Conservation (phyloP, 2,888 invertebrate species). For the Lysandra bellargus region DNA sequence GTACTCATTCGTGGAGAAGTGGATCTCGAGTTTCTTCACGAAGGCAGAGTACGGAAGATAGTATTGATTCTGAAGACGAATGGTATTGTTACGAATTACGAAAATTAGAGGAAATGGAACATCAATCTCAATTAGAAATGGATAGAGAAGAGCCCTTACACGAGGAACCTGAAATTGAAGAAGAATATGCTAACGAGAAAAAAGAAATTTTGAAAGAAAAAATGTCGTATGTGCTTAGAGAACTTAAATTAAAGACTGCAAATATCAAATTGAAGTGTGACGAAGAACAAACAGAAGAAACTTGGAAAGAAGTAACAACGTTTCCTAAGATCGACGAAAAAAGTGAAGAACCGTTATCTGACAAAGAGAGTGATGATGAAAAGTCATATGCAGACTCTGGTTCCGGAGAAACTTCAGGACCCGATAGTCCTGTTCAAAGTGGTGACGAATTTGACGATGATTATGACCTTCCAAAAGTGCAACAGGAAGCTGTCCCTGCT, state of each 20-base stretch:
- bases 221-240: constrained; percentile 89
- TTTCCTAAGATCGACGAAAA: constrained; percentile 75
- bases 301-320: constrained; percentile 73
- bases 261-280: constrained; percentile 68
- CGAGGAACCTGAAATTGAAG: constrained; percentile 81
- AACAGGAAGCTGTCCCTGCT: constrained; percentile 53
- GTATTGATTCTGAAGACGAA: constrained; percentile 95
- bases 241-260: constrained; percentile 86
- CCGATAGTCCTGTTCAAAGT: constrained; percentile 90
- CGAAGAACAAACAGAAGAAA: constrained; percentile 60
- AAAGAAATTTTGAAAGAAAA: constrained; percentile 87
- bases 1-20: constrained; percentile 93
- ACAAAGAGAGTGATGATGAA: constrained; percentile 64
- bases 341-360: constrained; percentile 55
- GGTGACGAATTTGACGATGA: constrained; percentile 86
- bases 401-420: constrained; percentile 93
- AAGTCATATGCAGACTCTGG: constrained; percentile 81
- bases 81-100: constrained; percentile 95
- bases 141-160: constrained; percentile 82
- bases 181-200: constrained; percentile 74
- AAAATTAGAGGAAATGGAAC: constrained; percentile 92
- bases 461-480: constrained; percentile 78
- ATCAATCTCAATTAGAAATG: constrained; percentile 84
- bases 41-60: constrained; percentile 94
- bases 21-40: constrained; percentile 92